Evolutionary conservation across 2,888 invertebrate species (phyloP), one percentile per base, ranked within the genome.

Genomic region (Synanthedon andrenaeformis): DNA sequence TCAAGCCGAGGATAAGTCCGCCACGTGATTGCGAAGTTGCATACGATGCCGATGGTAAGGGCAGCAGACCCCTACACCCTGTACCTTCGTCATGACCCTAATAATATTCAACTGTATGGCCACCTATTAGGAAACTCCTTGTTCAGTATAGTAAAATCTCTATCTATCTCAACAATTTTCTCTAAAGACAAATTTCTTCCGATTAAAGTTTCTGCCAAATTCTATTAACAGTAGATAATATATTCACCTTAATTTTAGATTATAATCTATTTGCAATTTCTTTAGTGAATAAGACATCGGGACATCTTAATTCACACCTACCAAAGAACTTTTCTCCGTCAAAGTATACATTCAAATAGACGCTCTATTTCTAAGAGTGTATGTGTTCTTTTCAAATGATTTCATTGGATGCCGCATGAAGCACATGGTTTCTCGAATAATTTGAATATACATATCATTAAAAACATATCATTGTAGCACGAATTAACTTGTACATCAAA

Each of bases 11-110:
- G 79, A 90, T 90, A 74, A 92, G 89, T 84, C 89, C 83, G 67
- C 92, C 92, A 64, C 90, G 92, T 62, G 90, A 92, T 74, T 89
- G 89, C 70, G 92, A 92, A 84, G 89, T 92, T 72, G 92, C 92
- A 67, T 93, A 88, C 83, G 93, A 93, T 87, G 89, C 91, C 82
- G 92, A 92, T 76, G 93, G 93, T 90, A 92, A 90, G 89, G 85
- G 82, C 80, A 76, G 70, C 80, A 82, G 82, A 78, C 76, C 74
- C 70, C 68, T 55, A 61, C 49, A 49, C 60, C 66, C 75, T 76
- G 77, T 76, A 70, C 72, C 82, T 82, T 81, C 82, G 81, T 81
- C 81, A 75, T 71, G 67, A 72, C 76, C 79, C 72, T 65, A 61
- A 65, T 59, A 49, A 19, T 12, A 19, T 49, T 14, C 17, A 10